Conservation (phyloP, 2,888 invertebrate genomes). For the Ochlodes sylvanus region DNA sequence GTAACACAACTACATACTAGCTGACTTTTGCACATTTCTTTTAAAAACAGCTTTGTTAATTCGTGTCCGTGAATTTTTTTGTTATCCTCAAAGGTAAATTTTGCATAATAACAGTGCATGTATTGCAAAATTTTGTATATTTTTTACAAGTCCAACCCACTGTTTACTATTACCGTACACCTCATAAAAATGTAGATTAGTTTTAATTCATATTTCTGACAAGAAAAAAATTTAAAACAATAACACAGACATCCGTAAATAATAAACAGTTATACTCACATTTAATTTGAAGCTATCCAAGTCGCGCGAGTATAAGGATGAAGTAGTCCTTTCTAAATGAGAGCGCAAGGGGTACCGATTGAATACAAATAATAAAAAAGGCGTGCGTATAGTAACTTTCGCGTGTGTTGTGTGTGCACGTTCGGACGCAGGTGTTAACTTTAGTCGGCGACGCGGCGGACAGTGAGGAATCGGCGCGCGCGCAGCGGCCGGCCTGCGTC, state of each 20-base stretch:
- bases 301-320: constrained; percentile 40
- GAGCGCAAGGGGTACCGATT: constrained; percentile 54
- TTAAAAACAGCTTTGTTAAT: background rate
- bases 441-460: constrained; percentile 62
- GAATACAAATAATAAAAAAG: constrained; percentile 70
- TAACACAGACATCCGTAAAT: background rate
- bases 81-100: background rate
- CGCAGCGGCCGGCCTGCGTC: constrained; percentile 51
- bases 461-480: constrained; percentile 64
- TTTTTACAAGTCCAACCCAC: no score
- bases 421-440: constrained; percentile 62
- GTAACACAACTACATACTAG: background rate
- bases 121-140: no score
- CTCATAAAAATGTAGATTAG: background rate
- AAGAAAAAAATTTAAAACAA: background rate
- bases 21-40: no score
- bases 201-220: background rate
- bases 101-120: background rate
- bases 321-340: constrained; percentile 41
- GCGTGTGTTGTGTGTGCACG: constrained; percentile 57
- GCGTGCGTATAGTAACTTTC: constrained; percentile 65
- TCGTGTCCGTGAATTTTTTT: background rate
- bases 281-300: constrained; percentile 40
- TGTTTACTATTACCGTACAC: background rate
- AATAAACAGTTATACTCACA: constrained; percentile 41